A percentile compares a stretch with the other conserved stretches of the same genome.
Evolutionary conservation across 2,113 vertebrate species (phyloP).

Genomic region (Oryzias javanicus): DNA sequence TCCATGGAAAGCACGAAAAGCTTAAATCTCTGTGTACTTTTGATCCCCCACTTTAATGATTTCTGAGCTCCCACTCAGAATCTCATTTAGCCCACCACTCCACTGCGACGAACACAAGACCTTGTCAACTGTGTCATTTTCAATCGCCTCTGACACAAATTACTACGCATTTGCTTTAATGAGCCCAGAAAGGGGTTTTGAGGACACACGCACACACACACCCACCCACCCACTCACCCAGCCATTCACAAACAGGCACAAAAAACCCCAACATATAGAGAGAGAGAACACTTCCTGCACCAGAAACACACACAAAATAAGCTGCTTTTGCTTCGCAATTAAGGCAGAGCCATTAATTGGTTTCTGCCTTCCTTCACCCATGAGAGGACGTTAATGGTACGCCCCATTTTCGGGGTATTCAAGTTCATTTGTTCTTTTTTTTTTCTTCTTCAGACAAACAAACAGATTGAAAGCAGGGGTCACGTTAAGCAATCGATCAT

Average conservation of each 20-base stretch:
- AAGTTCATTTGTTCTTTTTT: slow-evolving; percentile 25
- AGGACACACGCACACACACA: slow-evolving; percentile 20
- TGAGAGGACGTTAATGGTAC: slow-evolving; percentile 51
- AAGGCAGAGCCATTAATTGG: slow-evolving; percentile 61
- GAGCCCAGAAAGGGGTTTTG: slow-evolving; percentile 40
- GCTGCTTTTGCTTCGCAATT: slow-evolving; percentile 56
- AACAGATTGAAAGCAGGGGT: slow-evolving; percentile 1
- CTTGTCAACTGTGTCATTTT: slow-evolving; percentile 42
- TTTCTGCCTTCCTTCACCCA: slow-evolving; percentile 44
- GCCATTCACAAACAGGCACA: slow-evolving; percentile 5
- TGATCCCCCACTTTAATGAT: slow-evolving; percentile 27
- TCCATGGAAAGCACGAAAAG: slow-evolving; percentile 26
- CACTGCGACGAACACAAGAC: slow-evolving; percentile 34
- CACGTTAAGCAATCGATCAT: neutral
- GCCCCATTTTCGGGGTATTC: slow-evolving; percentile 26
- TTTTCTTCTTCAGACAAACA: slow-evolving; percentile 18
- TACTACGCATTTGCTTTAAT: slow-evolving; percentile 47
- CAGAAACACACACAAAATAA: slow-evolving; percentile 39
- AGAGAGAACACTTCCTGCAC: slow-evolving; percentile 5
- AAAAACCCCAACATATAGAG: slow-evolving; percentile 5
- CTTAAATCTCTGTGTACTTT: slow-evolving; percentile 13
- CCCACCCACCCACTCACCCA: neutral
- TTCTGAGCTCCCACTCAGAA: slow-evolving; percentile 23
- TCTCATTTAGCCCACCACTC: slow-evolving; percentile 38
- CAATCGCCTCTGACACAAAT: slow-evolving; percentile 47